Percentiles rank a stretch among this genome's conserved stretches.
Conservation (phyloP, 2,888 invertebrate genomes). For the Nymphalis urticae region DNA sequence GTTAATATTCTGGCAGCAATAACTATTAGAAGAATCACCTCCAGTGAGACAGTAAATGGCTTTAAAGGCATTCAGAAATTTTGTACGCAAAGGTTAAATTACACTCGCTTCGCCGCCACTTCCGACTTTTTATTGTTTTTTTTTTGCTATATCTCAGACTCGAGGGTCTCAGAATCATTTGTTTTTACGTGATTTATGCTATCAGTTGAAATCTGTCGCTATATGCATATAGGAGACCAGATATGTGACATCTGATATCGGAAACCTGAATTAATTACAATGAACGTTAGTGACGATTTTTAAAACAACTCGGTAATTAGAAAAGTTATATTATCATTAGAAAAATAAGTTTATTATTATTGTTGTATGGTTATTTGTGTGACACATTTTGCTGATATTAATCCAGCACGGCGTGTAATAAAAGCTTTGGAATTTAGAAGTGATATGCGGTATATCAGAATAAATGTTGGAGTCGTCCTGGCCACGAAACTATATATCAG, state of each 20-base stretch:
- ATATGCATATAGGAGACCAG: slow-evolving; percentile 9
- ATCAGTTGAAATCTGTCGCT: slow-evolving; percentile 35
- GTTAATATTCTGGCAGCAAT: slow-evolving; percentile 5
- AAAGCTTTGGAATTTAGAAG: not conserved
- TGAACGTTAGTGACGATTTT: slow-evolving; percentile 23
- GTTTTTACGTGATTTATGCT: slow-evolving; percentile 22
- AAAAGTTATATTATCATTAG: no score
- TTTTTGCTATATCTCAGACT: slow-evolving; percentile 24
- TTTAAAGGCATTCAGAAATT: slow-evolving; percentile 30
- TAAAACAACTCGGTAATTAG: slow-evolving; percentile 12
- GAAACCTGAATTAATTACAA: slow-evolving; percentile 24
- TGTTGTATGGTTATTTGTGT: no score
- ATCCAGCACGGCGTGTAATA: no score
- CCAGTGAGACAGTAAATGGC: slow-evolving; percentile 24
- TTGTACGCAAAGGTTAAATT: slow-evolving; percentile 37
- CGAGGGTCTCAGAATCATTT: slow-evolving; percentile 18
- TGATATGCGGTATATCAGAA: not conserved
- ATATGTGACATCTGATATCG: slow-evolving; percentile 20
- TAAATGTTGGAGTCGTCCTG: not conserved
- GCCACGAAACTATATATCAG: slow-evolving; percentile 1
- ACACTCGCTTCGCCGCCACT: slow-evolving; percentile 29
- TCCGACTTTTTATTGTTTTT: slow-evolving; percentile 32
- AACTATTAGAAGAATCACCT: slow-evolving; percentile 30
- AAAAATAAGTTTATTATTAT: no score
- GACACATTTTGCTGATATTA: no score